phyloP scores from a whole-genome alignment of 30 jellyfish, hydroid and myxozoan species.

The Aurelia coerulea region DNA sequence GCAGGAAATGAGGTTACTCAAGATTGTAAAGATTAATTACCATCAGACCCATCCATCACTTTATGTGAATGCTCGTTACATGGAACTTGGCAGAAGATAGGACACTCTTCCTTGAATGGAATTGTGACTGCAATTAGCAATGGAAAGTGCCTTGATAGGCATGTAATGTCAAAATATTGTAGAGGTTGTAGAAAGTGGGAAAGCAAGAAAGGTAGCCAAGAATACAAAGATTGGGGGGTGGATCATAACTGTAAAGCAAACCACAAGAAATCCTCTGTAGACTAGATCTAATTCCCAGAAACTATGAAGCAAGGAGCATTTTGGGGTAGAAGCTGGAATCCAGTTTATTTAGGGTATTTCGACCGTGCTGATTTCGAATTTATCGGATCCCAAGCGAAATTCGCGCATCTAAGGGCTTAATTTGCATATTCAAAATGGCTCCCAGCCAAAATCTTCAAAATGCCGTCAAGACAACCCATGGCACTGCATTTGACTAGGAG shows the following conservation, averaged over 20 bases:
- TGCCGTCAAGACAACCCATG: no score
- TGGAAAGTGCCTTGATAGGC: constrained; percentile 57
- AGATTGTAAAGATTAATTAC: not conserved
- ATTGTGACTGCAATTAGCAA: constrained; percentile 45
- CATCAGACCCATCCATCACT: constrained; percentile 4
- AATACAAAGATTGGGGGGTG: constrained; percentile 43
- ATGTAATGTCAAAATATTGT: constrained; percentile 37
- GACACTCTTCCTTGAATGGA: constrained; percentile 59
- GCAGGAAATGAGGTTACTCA: constrained; percentile 31
- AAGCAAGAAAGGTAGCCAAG: constrained; percentile 16
- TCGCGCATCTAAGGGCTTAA: no score
- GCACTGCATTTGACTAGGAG: no score
- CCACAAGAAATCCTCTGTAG: constrained; percentile 55
- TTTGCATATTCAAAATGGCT: no score
- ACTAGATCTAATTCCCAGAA: no score
- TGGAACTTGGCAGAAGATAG: constrained; percentile 70
- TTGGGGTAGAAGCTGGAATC: no score
- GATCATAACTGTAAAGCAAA: constrained; percentile 44
- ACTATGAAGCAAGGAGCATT: no score
- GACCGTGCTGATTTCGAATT: no score
- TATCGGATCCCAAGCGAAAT: no score
- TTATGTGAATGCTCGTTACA: constrained; percentile 24
- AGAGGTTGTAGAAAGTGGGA: constrained; percentile 59
- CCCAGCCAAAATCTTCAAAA: no score
- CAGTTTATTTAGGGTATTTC: no score